Evolutionary conservation across 2,888 invertebrate species (phyloP).

Genomic region (Stenodera caucasica): DNA sequence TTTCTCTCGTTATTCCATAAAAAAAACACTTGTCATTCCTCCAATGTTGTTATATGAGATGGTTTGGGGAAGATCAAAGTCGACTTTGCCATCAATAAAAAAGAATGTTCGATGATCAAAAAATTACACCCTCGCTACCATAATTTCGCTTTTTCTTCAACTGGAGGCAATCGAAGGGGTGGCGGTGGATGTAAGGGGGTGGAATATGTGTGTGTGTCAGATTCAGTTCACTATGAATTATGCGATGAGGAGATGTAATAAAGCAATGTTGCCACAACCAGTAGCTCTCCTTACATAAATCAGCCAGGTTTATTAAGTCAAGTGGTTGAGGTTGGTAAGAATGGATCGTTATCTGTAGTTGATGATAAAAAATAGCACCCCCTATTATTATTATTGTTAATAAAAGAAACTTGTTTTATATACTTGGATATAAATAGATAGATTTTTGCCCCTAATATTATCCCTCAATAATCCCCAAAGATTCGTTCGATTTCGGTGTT

Average conservation of each 20-base stretch:
- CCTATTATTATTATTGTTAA: no score
- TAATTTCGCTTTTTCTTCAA: background rate
- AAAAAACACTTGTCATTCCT: conserved; percentile 22
- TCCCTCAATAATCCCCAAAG: background rate
- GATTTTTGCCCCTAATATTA: background rate
- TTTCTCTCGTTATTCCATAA: conserved; percentile 31
- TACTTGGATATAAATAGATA: no score
- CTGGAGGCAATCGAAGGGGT: background rate
- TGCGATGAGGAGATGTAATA: conserved; percentile 42
- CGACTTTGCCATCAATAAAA: no score
- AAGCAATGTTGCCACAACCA: conserved; percentile 54
- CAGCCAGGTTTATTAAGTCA: conserved; percentile 54
- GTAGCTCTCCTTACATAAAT: conserved; percentile 55
- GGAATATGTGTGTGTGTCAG: conserved; percentile 37
- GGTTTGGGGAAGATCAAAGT: conserved; percentile 40
- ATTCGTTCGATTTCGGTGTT: background rate
- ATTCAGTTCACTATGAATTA: conserved; percentile 32
- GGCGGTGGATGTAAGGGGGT: conserved; percentile 30
- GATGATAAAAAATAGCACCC: background rate
- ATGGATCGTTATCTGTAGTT: conserved; percentile 35
- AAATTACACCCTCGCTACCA: background rate
- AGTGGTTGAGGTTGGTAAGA: conserved; percentile 50
- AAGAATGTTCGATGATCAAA: no score
- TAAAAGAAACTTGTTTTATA: no score
- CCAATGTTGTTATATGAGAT: conserved; percentile 17